Evolutionary conservation across 2,888 invertebrate genomes (phyloP), one percentile per base, ranked within the genome.

Genomic region (Spodoptera exigua): DNA sequence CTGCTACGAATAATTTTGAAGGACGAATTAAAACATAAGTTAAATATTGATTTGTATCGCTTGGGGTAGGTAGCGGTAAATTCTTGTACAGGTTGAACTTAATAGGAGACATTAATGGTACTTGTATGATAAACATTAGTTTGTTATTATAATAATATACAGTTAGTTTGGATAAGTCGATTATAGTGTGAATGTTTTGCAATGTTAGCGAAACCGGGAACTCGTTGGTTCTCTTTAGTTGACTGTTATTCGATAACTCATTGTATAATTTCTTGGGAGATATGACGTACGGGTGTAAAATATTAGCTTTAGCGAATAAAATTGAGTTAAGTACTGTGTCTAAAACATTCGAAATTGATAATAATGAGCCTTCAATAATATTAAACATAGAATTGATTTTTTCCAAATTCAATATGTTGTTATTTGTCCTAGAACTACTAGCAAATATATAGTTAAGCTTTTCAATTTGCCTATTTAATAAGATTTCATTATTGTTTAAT

Each of bases 331-430:
- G n/a, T n/a, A n/a, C n/a, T n/a, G n/a, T n/a, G n/a, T n/a, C n/a
- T n/a, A n/a, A n/a, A n/a, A n/a, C n/a, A n/a, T n/a, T n/a, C n/a
- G n/a, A n/a, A n/a, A n/a, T n/a, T n/a, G n/a, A n/a, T n/a, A n/a
- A n/a, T n/a, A n/a, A n/a, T n/a, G n/a, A n/a, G n/a, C n/a, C n/a
- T n/a, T n/a, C n/a, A n/a, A n/a, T n/a, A n/a, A n/a, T n/a, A n/a
- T n/a, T n/a, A n/a, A n/a, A n/a, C n/a, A n/a, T n/a, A n/a, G n/a
- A n/a, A n/a, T n/a, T n/a, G n/a, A n/a, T n/a, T n/a, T n/a, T n/a
- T n/a, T n/a, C n/a, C n/a, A 59, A 67, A 68, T 40, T 67, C 40
- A 61, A 67, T 36, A 67, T 61, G 9, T 58, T 16, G 18, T 46
- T 17, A 14, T 7, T 61, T 13, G 27, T 17, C 32, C 59, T 59